Evolutionary conservation across 2,888 invertebrate species (phyloP).

Genomic region (Parnassius smintheus): DNA sequence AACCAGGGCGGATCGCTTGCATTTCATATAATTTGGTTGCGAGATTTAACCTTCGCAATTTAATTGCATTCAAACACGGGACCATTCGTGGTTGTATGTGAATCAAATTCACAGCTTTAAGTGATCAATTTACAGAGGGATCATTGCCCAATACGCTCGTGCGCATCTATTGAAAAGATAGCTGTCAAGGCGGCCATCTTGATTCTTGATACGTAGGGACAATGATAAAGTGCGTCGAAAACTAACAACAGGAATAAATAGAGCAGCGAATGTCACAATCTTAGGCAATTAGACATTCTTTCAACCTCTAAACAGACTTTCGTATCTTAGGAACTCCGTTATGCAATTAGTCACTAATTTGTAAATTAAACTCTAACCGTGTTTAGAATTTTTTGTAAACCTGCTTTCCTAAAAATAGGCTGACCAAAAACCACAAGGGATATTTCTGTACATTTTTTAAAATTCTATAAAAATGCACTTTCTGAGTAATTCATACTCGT

Average conservation of each 20-base stretch:
- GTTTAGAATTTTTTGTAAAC: too few species aligned
- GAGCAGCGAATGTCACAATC: constrained; percentile 2
- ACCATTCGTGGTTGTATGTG: constrained; percentile 43
- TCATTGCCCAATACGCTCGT: constrained; percentile 27
- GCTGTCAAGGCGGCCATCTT: constrained; percentile 25
- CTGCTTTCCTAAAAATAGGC: too few species aligned
- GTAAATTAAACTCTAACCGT: too few species aligned
- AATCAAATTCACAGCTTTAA: constrained; percentile 46
- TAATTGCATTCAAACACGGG: constrained; percentile 30
- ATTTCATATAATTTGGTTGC: constrained; percentile 21
- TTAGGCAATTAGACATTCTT: constrained; percentile 15
- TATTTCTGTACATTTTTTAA: too few species aligned
- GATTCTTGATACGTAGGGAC: constrained; percentile 12
- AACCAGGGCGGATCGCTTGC: too few species aligned
- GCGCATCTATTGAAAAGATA: constrained; percentile 21
- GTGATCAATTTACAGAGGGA: constrained; percentile 25
- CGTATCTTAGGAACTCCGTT: too few species aligned
- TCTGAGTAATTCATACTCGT: too few species aligned
- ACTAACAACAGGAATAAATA: constrained; percentile 12
- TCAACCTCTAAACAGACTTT: background rate
- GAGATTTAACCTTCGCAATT: constrained; percentile 32
- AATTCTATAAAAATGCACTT: too few species aligned
- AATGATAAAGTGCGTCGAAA: constrained; percentile 17
- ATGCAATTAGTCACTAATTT: too few species aligned
- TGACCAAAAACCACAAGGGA: too few species aligned